Percentiles rank a stretch among this genome's conserved stretches.
Evolutionary conservation across 2,113 vertebrate genomes (phyloP).

Genomic region (Terrapene triunguis): DNA sequence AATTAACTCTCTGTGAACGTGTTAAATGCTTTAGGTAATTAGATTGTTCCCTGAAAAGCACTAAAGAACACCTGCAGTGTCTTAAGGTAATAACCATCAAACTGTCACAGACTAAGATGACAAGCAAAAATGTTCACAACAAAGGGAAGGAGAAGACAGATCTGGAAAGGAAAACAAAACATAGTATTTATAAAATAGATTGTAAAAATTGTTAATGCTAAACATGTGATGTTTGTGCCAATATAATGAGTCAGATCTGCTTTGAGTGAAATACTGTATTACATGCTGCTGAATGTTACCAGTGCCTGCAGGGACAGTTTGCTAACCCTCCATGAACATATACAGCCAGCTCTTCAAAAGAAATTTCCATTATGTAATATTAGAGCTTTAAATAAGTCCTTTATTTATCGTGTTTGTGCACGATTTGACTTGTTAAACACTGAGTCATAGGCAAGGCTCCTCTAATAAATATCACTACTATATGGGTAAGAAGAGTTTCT

Average conservation of each 20-base stretch:
- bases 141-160: constrained; percentile 46
- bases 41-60: constrained; percentile 23
- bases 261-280: constrained; percentile 64
- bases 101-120: constrained; percentile 46
- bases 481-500: constrained; percentile 26
- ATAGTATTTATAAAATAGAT: constrained; percentile 35
- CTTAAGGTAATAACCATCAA: constrained; percentile 62
- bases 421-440: constrained; percentile 48
- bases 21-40: constrained; percentile 27
- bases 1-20: constrained; percentile 41
- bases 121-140: constrained; percentile 47
- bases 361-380: constrained; percentile 43
- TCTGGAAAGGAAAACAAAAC: constrained; percentile 33
- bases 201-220: constrained; percentile 54
- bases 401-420: constrained; percentile 53
- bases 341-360: constrained; percentile 62
- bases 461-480: constrained; percentile 72
- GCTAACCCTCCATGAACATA: constrained; percentile 62
- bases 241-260: constrained; percentile 66
- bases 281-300: constrained; percentile 61
- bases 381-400: constrained; percentile 42
- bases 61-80: constrained; percentile 55
- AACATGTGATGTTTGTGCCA: constrained; percentile 70
- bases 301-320: constrained; percentile 62
- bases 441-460: constrained; percentile 27